Base-by-base conservation (phyloP, 2,888 invertebrate species). In the Heliconius ismenius region DNA sequence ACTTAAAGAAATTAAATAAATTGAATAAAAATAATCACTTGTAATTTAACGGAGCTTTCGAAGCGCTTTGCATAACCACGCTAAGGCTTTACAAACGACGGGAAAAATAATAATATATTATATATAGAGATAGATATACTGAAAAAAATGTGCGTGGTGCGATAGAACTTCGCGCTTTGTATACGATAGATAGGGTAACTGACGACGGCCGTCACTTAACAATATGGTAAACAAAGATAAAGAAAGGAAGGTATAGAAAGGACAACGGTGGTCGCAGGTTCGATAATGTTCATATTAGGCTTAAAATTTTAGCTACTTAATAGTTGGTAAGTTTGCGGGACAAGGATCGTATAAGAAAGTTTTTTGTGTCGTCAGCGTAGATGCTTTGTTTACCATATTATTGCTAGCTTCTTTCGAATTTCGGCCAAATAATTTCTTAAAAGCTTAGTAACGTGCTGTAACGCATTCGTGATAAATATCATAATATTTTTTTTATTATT, bases 131-230 rank as follows among this genome's bases (percentile, higher is more conserved):
- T 49, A 49, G 18, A 49, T 58, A 15, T 32, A 67, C 9, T 58
- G 32, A 73, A 32, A 63, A 73, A 32, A 68, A n/a, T 18, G 39
- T 62, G 72, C 73, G 75, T 74, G 72, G 73, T 72, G 60, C 62
- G 58, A 73, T 39, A 70, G 75, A 68, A 70, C 43, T 60, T 63
- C 68, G 68, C 77, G 78, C 80, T 79, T 83, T 82, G 84, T 84
- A 84, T 84, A 84, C 84, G 84, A 84, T 82, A 82, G 80, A 79
- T 78, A 76, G 67, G 62, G 67, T 73, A 68, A 62, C 60, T 67
- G 39, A 77, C 67, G 67, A 62, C 63, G 62, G 43, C 28, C 73
- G 62, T 62, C 39, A 32, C 18, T n/a, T 36, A 54, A 58, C 15
- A 63, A 73, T 77, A 73, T 79, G 77, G 75, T 77, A 75, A 58